Evolutionary conservation across 1,140 invertebrate species (phyloP), one percentile per base, ranked within the genome.

Genomic region (Batillaria attramentaria): DNA sequence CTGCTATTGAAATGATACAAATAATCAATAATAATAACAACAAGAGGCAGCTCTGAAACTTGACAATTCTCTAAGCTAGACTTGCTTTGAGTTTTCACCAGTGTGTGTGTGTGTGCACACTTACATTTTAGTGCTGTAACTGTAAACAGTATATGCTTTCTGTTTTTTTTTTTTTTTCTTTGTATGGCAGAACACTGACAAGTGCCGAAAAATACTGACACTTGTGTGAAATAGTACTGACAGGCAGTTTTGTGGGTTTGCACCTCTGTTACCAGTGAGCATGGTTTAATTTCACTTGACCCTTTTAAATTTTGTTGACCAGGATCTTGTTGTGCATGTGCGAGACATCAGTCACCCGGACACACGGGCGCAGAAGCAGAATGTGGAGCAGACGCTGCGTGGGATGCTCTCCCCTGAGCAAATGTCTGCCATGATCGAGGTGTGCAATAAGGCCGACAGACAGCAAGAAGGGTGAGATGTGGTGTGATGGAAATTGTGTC

Each of bases 241-340:
- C n/a, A n/a, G n/a, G n/a, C n/a, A n/a, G n/a, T n/a, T n/a, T n/a
- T n/a, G n/a, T n/a, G n/a, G n/a, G n/a, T n/a, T n/a, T n/a, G n/a
- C n/a, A n/a, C n/a, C n/a, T n/a, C n/a, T n/a, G n/a, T n/a, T n/a
- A n/a, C n/a, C n/a, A n/a, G n/a, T n/a, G n/a, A n/a, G n/a, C n/a
- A n/a, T n/a, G n/a, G n/a, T n/a, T n/a, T n/a, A n/a, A n/a, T n/a
- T 31, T 37, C 28, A 10, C 42, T 18, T 16, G 37, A 72, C 6
- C 18, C 16, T 31, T 37, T 39, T 3, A 72, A 16, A 10, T 69
- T 79, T 0, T 84, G 76, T 65, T 57, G 85, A 91, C 54, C 78
- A 96, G 95, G 95, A 97, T 93, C 88, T 97, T 0, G 93, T 98
- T 65, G 87, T 98, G 72, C 96, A 97, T 90, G 92, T 98, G 5